Base-by-base conservation (phyloP, 2,888 invertebrate species). In the Apodemia duryi region DNA sequence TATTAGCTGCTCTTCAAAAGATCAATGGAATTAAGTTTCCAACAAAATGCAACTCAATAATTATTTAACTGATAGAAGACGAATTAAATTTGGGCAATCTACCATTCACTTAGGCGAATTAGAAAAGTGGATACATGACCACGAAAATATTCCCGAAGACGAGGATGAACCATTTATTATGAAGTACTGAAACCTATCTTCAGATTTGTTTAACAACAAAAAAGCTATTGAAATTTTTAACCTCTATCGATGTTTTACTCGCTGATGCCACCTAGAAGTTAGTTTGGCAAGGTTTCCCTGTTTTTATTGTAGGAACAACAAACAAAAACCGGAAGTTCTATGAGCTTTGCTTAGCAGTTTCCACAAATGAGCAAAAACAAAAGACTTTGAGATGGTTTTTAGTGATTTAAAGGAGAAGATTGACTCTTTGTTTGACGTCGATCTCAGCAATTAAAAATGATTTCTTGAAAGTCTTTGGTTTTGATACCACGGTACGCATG, bases 261-360 rank as follows among this genome's bases (percentile, higher is more conserved):
- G 61, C 64, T 28, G 61, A 61, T 46, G 61, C 61, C 35, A 72
- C 70, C 13, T 70, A 71, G 63, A 72, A 73, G 52, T 65, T 73
- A 6, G 71, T 71, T 51, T 72, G 71, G 71, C 72, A 72, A 67
- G 73, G 73, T 35, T 74, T 32, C 4, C 32, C 32, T 32, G 1
- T 32, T 32, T 32, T 32, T 3, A 4, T 32, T 32, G 54, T 71
- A 46, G 73, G 71, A 60, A 73, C 72, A 51, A 72, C 73, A 64
- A 70, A 74, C 63, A 68, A 62, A 62, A 54, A 62, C 54, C 68
- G 6, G 35, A 41, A 49, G n/a, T 65, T 61, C 38, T 49, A 65
- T 46, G 46, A 51, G 49, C 21, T 65, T 29, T 65, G 65, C 54
- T 6, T 65, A 11, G 61, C 61, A 11, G 51, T 65, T 32, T 49